A percentile compares a stretch with the other conserved stretches of the same genome.
phyloP scores from a whole-genome alignment of 2,797 vertebrate species.

The Sebastes hubbsi region DNA sequence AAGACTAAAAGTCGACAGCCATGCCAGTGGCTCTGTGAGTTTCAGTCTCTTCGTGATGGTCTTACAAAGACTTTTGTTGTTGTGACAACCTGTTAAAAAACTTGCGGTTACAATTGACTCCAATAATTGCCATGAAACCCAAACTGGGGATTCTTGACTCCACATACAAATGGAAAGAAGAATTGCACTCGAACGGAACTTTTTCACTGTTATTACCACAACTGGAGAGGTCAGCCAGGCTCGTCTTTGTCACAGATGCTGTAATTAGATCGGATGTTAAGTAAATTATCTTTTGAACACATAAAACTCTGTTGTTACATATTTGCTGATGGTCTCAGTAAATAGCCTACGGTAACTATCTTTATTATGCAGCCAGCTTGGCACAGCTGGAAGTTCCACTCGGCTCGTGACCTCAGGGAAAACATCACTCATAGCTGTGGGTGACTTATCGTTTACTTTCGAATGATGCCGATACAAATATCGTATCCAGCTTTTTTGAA shows the following conservation, averaged over 20 bases:
- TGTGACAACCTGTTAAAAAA: constrained; percentile 1
- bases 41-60: background rate
- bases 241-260: constrained; percentile 5
- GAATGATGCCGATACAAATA: constrained; percentile 54
- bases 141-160: background rate
- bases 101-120: constrained; percentile 14
- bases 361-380: constrained; percentile 58
- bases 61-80: constrained; percentile 1
- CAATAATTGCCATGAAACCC: constrained; percentile 10
- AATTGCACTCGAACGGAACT: background rate
- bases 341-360: constrained; percentile 53
- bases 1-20: background rate
- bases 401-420: constrained; percentile 57
- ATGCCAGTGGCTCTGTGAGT: background rate
- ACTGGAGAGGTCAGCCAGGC: constrained; percentile 10
- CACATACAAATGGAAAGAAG: background rate
- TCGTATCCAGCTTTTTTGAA: constrained; percentile 56
- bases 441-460: constrained; percentile 61
- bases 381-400: constrained; percentile 60
- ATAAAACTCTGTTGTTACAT: constrained; percentile 22
- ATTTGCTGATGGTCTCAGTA: constrained; percentile 35
- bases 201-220: background rate
- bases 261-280: constrained; percentile 35
- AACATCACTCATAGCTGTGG: constrained; percentile 57
- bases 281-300: constrained; percentile 28